A percentile compares a stretch with the other conserved stretches of the same genome.
These are phyloP conservation scores for Enoplosus armatus DNA, from an alignment of 2,797 vertebrate species.

Conservation along the genomic window DNA sequence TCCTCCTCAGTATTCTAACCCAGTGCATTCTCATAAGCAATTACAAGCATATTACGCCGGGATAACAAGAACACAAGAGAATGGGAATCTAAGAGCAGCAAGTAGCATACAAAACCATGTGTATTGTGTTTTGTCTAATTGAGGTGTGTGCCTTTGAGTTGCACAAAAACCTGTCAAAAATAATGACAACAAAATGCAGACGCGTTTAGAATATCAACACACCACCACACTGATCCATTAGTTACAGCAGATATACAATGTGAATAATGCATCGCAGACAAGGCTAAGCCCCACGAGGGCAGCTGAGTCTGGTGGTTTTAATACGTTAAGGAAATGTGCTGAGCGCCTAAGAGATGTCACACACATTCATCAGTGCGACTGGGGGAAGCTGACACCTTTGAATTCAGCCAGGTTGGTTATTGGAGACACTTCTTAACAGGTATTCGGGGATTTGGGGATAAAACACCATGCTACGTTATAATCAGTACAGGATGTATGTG, in stretches of 20 bases:
- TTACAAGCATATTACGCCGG: conserved; percentile 53
- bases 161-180: conserved; percentile 53
- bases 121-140: conserved; percentile 42
- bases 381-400: conserved; percentile 35
- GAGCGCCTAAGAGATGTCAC: conserved; percentile 37
- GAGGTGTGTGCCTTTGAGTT: conserved; percentile 50
- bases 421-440: conserved; percentile 39
- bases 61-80: conserved; percentile 55
- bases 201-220: conserved; percentile 53
- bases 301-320: conserved; percentile 54
- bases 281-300: conserved; percentile 39
- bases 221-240: conserved; percentile 38
- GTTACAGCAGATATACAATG: conserved; percentile 50
- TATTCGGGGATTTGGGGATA: conserved; percentile 39
- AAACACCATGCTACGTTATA: conserved; percentile 14
- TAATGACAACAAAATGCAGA: conserved; percentile 50
- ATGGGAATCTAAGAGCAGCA: conserved; percentile 31
- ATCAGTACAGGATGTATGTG: conserved; percentile 29
- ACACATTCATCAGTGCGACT: conserved; percentile 29
- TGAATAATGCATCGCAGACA: conserved; percentile 57
- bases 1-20: conserved; percentile 57
- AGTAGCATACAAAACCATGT: not conserved
- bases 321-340: conserved; percentile 52
- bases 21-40: conserved; percentile 44
- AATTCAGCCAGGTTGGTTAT: conserved; percentile 38